phyloP scores from a whole-genome alignment of 2,888 invertebrate genomes.

The Microdon myrmicae region DNA sequence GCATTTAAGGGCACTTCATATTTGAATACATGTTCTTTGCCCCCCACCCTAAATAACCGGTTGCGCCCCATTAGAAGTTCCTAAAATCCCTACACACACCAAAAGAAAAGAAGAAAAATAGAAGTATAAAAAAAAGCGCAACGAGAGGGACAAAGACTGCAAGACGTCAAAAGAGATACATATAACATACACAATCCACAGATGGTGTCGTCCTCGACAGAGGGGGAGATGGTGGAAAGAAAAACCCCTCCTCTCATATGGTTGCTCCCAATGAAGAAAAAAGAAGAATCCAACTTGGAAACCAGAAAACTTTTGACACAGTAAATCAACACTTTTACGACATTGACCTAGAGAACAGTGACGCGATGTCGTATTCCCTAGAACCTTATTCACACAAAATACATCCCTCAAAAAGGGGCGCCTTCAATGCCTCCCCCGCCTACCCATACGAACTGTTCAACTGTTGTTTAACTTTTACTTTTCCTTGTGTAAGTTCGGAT shows the following conservation, averaged over 20 bases:
- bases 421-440: not conserved
- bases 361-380: constrained; percentile 38
- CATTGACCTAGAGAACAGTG: constrained; percentile 56
- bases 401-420: constrained; percentile 9
- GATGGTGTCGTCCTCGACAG: not conserved
- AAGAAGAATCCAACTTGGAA: constrained; percentile 26
- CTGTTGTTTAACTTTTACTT: constrained; percentile 34
- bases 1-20: constrained; percentile 11
- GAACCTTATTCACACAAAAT: not conserved
- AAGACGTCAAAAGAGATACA: constrained; percentile 2
- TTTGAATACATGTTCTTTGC: not conserved
- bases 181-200: not conserved
- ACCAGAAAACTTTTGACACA: constrained; percentile 56
- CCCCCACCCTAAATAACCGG: not conserved
- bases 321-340: constrained; percentile 58
- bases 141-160: constrained; percentile 5
- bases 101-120: constrained; percentile 34
- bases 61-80: not conserved
- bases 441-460: not conserved
- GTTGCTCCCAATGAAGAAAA: constrained; percentile 5
- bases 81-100: constrained; percentile 30
- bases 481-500: constrained; percentile 37
- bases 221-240: constrained; percentile 8
- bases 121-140: constrained; percentile 16
- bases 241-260: constrained; percentile 16